These are phyloP conservation scores for Drosophila aff. DNA, from an alignment of 1,140 invertebrate genomes.

Conservation along the genomic window DNA sequence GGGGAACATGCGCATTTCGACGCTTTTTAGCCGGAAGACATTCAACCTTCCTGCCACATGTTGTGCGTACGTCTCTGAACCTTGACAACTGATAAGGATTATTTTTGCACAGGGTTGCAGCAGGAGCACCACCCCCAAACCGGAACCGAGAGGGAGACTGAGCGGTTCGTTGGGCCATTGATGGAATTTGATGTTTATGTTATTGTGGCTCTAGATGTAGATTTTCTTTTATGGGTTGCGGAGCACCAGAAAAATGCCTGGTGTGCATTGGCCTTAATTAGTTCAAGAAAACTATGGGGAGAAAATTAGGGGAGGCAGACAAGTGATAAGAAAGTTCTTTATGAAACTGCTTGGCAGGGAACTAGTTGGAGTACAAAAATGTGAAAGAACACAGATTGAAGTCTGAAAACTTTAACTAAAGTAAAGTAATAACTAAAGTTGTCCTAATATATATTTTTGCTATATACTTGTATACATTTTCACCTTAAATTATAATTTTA, in stretches of 20 bases:
- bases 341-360: constrained; percentile 4
- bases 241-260: constrained; percentile 41
- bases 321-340: constrained; percentile 28
- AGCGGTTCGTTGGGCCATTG: constrained; percentile 60
- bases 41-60: constrained; percentile 80
- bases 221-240: constrained; percentile 46
- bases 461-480: background rate
- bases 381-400: background rate
- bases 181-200: constrained; percentile 71
- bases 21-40: constrained; percentile 44
- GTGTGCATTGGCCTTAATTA: constrained; percentile 70
- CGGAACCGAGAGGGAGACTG: constrained; percentile 16
- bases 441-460: background rate
- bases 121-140: constrained; percentile 7
- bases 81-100: constrained; percentile 82
- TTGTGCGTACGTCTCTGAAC: constrained; percentile 72
- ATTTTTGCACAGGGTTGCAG: constrained; percentile 73
- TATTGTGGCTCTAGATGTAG: constrained; percentile 52
- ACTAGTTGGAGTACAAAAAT: constrained; percentile 13
- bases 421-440: background rate
- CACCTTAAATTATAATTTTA: background rate
- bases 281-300: constrained; percentile 28
- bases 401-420: background rate
- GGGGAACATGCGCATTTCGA: constrained; percentile 42
- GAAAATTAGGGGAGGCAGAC: constrained; percentile 1